Conservation (phyloP, 2,113 vertebrate genomes). For the Pseudopodoces humilis region DNA sequence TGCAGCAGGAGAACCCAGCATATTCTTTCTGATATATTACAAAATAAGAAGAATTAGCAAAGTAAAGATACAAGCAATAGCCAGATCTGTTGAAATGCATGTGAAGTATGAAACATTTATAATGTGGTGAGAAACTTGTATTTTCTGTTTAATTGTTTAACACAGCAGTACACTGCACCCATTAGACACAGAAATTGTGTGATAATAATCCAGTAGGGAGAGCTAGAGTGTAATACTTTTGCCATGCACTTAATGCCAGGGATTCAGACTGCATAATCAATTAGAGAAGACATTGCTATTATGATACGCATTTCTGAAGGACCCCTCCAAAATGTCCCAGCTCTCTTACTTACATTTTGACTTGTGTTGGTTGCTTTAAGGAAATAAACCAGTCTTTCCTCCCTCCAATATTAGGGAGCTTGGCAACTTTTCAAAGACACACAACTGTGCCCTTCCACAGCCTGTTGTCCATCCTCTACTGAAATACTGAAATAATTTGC, state of each 20-base stretch:
- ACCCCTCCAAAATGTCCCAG: neutral
- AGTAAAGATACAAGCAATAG: neutral
- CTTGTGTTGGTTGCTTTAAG: neutral
- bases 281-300: conserved; percentile 14
- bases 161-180: neutral
- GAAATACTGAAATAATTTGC: neutral
- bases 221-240: conserved; percentile 57
- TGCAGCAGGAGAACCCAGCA: neutral
- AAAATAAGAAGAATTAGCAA: neutral
- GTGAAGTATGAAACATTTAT: neutral
- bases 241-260: conserved; percentile 20
- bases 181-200: conserved; percentile 13
- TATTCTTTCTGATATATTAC: neutral
- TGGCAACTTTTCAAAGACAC: neutral
- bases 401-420: neutral
- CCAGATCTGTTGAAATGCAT: neutral
- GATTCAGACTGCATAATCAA: conserved; percentile 46
- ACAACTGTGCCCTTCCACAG: neutral
- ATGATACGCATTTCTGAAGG: neutral
- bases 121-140: neutral
- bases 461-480: neutral
- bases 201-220: conserved; percentile 67
- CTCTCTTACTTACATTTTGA: neutral
- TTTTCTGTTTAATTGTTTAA: neutral
- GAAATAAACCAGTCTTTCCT: neutral